Conservation (phyloP, 2,888 invertebrate species). For the Helleia helle region DNA sequence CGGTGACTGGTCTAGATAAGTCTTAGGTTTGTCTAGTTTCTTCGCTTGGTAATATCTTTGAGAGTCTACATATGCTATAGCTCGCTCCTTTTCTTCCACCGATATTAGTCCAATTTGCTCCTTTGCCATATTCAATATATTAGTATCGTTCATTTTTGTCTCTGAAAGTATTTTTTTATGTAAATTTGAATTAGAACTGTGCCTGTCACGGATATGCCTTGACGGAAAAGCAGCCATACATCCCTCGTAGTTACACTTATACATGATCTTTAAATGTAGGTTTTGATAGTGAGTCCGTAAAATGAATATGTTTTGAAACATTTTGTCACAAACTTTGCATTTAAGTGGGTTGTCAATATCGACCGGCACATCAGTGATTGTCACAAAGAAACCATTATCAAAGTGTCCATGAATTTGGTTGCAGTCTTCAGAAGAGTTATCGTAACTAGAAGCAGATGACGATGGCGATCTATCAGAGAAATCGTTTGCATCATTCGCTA, state of each 20-base stretch:
- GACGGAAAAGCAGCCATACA: conserved; percentile 97
- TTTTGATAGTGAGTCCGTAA: conserved; percentile 97
- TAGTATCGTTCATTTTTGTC: conserved; percentile 55
- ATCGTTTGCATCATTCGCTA: conserved; percentile 51
- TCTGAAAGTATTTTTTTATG: conserved; percentile 90
- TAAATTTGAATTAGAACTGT: conserved; percentile 92
- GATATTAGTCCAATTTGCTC: conserved; percentile 87
- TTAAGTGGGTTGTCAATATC: conserved; percentile 93
- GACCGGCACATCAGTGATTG: conserved; percentile 87
- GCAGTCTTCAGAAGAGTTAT: conserved; percentile 75
- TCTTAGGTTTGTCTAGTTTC: conserved; percentile 50
- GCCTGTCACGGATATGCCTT: conserved; percentile 92
- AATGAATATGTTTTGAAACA: conserved; percentile 94
- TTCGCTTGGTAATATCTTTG: conserved; percentile 53
- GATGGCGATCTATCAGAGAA: conserved; percentile 71
- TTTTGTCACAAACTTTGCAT: conserved; percentile 93
- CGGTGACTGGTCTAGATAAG: conserved; percentile 37
- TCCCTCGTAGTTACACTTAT: conserved; percentile 94
- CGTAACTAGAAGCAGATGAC: conserved; percentile 75
- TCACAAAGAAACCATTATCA: conserved; percentile 81
- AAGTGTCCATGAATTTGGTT: conserved; percentile 81
- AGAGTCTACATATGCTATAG: conserved; percentile 73
- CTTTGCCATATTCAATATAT: conserved; percentile 71
- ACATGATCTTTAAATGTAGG: conserved; percentile 95
- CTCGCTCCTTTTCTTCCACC: conserved; percentile 81